phyloP scores from a whole-genome alignment of 2,797 vertebrate genomes.

The Novumbra hubbsi region DNA sequence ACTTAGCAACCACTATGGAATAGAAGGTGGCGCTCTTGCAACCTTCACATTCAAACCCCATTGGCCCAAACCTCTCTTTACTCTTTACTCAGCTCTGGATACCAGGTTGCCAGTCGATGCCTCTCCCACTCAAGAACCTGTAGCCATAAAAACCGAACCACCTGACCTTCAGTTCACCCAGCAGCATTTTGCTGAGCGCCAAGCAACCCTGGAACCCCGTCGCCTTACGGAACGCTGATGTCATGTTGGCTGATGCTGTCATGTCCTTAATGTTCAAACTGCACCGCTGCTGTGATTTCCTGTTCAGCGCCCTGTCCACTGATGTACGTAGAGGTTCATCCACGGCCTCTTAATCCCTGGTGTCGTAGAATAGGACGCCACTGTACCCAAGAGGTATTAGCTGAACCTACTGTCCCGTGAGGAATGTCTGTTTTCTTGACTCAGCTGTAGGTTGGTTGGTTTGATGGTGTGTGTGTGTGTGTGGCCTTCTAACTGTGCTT shows the following conservation, averaged over 20 bases:
- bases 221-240: conserved; percentile 18
- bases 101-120: too few relatives aligned
- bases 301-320: not conserved
- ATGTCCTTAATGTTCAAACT: conserved; percentile 23
- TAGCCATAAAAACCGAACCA: not conserved
- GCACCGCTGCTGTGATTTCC: conserved; percentile 14
- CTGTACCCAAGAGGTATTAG: not conserved
- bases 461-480: conserved; percentile 90
- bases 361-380: conserved; percentile 21
- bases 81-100: too few relatives aligned
- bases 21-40: too few relatives aligned
- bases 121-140: not conserved
- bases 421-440: conserved; percentile 47
- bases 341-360: conserved; percentile 23
- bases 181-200: not conserved
- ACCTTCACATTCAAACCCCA: too few relatives aligned
- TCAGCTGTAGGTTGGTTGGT: conserved; percentile 80
- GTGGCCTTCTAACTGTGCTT: conserved; percentile 95
- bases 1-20: too few relatives aligned
- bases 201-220: not conserved
- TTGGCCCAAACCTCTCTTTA: too few relatives aligned
- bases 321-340: conserved; percentile 42
- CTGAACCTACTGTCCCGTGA: not conserved
- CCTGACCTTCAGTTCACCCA: not conserved
- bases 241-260: conserved; percentile 37